Conservation (phyloP, 2,797 vertebrate genomes). For the Taeniopygia guttata region DNA sequence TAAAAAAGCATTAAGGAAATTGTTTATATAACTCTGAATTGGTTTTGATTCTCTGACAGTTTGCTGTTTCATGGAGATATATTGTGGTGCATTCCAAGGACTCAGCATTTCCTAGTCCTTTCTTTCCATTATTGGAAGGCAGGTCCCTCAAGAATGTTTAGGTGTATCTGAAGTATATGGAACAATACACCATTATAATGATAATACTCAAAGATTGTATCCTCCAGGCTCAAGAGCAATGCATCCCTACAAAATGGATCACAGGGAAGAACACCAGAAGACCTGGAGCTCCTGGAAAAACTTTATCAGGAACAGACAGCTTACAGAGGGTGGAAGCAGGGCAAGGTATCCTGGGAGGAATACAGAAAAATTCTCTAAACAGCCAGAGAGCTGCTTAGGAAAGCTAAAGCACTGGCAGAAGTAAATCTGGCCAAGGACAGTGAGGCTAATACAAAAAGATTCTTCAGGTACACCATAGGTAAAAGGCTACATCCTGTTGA, state of each 20-base stretch:
- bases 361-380: background rate
- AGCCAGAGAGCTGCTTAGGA: background rate
- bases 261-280: background rate
- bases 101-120: background rate
- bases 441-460: background rate
- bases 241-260: background rate
- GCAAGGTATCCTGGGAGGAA: background rate
- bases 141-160: background rate
- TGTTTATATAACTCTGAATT: background rate
- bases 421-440: background rate
- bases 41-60: background rate
- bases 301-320: background rate
- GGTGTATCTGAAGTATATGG: background rate
- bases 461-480: background rate
- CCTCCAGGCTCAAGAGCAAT: background rate
- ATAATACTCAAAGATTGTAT: background rate
- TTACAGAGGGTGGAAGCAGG: background rate
- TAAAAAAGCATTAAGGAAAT: background rate
- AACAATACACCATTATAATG: background rate
- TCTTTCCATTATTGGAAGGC: background rate
- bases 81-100: background rate
- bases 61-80: background rate
- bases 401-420: background rate
- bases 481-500: background rate
- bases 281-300: background rate